These are phyloP conservation scores for Rostratula benghalensis DNA, from an alignment of 2,113 vertebrate species.

Conservation along the genomic window DNA sequence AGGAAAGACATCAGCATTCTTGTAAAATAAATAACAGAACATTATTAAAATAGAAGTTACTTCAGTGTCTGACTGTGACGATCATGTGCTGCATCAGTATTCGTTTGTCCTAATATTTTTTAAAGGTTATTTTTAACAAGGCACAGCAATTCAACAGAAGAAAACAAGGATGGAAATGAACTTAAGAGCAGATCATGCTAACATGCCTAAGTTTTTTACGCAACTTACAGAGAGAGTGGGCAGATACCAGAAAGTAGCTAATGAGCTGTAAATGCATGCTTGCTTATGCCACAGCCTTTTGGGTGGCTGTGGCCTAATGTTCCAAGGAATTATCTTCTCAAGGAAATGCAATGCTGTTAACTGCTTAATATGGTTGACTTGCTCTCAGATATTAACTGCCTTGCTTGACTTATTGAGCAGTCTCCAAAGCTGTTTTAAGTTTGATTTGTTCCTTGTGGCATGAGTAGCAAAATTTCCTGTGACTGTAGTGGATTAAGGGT, in stretches of 20 bases:
- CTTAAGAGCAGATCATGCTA: background rate
- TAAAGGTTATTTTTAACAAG: background rate
- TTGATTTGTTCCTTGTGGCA: background rate
- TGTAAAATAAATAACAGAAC: background rate
- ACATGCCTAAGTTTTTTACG: rapidly evolving
- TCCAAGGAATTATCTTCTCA: background rate
- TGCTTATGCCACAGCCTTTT: background rate
- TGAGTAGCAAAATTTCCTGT: background rate
- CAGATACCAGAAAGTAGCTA: background rate
- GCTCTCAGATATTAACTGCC: background rate
- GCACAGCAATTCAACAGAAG: background rate
- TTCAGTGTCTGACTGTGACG: background rate
- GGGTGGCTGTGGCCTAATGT: background rate
- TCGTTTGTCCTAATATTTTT: background rate
- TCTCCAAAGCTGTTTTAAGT: background rate
- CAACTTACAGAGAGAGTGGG: background rate
- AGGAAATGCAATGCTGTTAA: background rate
- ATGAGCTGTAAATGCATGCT: background rate
- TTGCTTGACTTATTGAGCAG: background rate
- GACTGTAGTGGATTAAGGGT: background rate
- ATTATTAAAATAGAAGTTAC: background rate
- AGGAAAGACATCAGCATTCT: background rate
- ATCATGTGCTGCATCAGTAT: background rate
- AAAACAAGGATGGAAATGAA: background rate
- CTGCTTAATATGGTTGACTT: background rate